Base-by-base conservation (phyloP, 2,797 vertebrate species). In the Premnoplex brunnescens region DNA sequence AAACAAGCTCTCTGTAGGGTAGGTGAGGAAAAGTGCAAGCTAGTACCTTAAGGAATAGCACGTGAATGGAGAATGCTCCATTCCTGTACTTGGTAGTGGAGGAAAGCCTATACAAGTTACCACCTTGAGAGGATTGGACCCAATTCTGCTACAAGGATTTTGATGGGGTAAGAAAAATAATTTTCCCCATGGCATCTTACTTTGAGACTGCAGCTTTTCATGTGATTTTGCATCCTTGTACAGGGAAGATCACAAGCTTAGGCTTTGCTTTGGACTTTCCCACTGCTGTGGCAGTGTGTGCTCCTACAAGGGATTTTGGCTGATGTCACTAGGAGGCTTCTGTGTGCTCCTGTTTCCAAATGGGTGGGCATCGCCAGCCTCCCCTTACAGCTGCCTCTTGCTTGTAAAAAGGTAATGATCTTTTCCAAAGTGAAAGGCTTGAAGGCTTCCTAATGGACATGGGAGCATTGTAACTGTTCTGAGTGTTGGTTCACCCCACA, bases 21-120 rank as follows among this genome's bases (percentile, higher is more conserved):
- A 37, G 32, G 20, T 28, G 30, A 78, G 27, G 34, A 69, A 62
- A 84, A 67, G 8, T 5, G 6, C 43, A 69, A 39, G 20, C 32
- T 26, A 16, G 32, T 28, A 21, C 23, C 32, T 19, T 37, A 28
- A 74, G 56, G 36, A 34, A 8, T 2, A 59, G 51, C 9, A 16
- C 14, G 58, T 1, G 4, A 16, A 43, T 49, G 37, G 43, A 77
- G 39, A 41, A 48, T 54, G 32, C n/a, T n/a, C 60, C 12, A 1
- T 44, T 81, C 26, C 6, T 2, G 1, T 26, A 10, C n/a, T n/a
- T 0, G 0, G 20, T 14, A 62, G 23, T 10, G 44, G 23, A 71
- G 36, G 19, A 64, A 68, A 82, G 8, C 18, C 18, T 14, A 19
- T 9, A 12, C 2, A 30, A 30, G 8, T 14, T 55, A 41, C 3